Evolutionary conservation across 2,888 invertebrate species (phyloP).

Genomic region (Eupsilia transversa): DNA sequence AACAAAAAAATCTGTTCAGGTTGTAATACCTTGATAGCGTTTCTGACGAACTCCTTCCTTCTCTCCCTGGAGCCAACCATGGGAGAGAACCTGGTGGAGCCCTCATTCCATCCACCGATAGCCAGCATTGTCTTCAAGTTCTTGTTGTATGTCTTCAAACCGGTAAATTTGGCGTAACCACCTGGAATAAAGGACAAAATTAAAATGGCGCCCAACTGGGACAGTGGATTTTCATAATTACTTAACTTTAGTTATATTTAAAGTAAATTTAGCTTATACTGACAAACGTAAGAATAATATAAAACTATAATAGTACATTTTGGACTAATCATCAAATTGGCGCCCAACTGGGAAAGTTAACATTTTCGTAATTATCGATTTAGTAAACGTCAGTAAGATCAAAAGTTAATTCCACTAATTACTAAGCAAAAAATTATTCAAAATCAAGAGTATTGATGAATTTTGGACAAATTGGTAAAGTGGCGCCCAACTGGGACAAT

Average conservation of each 20-base stretch:
- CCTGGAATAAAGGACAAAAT: slow-evolving; percentile 87
- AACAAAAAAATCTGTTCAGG: background rate
- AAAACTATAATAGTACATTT: background rate
- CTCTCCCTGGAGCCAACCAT: slow-evolving; percentile 95
- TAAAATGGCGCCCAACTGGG: slow-evolving; percentile 11
- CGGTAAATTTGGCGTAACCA: slow-evolving; percentile 98
- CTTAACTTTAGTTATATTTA: background rate
- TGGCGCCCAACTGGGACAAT: background rate
- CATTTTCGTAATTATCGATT: background rate
- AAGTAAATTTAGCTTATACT: background rate
- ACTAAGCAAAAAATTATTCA: background rate
- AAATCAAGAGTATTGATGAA: background rate
- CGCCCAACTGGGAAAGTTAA: background rate
- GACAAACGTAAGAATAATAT: background rate
- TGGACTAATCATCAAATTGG: background rate
- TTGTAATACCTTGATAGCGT: slow-evolving; percentile 93
- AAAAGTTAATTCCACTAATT: background rate
- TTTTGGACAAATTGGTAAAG: background rate
- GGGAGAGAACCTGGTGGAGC: slow-evolving; percentile 96
- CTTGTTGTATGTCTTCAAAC: slow-evolving; percentile 97
- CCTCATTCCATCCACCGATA: slow-evolving; percentile 98
- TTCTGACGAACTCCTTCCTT: slow-evolving; percentile 95
- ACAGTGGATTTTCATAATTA: background rate
- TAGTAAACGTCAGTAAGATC: background rate
- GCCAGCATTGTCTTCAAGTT: slow-evolving; percentile 97